Percentiles rank a stretch among this genome's conserved stretches.
These are phyloP conservation scores for Drosophila eohydei DNA, from an alignment of 2,888 invertebrate genomes.

Conservation along the genomic window DNA sequence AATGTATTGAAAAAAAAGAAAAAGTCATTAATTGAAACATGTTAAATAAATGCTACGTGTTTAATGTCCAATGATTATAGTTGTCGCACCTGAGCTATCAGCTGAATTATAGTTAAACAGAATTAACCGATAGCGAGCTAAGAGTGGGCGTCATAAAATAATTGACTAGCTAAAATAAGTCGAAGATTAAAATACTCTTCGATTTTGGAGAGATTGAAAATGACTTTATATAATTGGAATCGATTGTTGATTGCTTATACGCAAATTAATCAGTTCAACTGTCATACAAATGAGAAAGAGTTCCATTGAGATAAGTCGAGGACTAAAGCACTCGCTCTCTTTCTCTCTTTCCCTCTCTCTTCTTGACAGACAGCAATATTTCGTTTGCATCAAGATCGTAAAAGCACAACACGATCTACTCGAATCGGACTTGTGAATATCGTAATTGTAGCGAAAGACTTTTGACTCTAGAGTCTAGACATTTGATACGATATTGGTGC, in stretches of 20 bases:
- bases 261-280: neutral
- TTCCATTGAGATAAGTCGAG: too few relatives aligned
- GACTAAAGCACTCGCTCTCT: too few relatives aligned
- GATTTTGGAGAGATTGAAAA: neutral
- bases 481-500: too few relatives aligned
- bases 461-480: too few relatives aligned
- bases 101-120: neutral
- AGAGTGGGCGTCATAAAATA: neutral
- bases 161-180: neutral
- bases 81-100: neutral
- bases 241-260: neutral
- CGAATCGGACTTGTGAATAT: too few relatives aligned
- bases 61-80: neutral
- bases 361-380: too few relatives aligned
- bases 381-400: too few relatives aligned
- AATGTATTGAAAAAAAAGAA: neutral
- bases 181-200: neutral
- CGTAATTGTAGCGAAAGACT: too few relatives aligned
- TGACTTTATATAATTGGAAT: neutral
- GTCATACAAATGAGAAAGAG: too few relatives aligned
- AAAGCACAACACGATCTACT: too few relatives aligned
- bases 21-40: neutral
- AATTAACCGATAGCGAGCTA: neutral
- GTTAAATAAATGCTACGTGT: constrained; percentile 1
- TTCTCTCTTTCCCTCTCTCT: too few relatives aligned